Evolutionary conservation across 35 echinoderm and acorn worm genomes (phyloP).

Genomic region (Apostichopus californicus): DNA sequence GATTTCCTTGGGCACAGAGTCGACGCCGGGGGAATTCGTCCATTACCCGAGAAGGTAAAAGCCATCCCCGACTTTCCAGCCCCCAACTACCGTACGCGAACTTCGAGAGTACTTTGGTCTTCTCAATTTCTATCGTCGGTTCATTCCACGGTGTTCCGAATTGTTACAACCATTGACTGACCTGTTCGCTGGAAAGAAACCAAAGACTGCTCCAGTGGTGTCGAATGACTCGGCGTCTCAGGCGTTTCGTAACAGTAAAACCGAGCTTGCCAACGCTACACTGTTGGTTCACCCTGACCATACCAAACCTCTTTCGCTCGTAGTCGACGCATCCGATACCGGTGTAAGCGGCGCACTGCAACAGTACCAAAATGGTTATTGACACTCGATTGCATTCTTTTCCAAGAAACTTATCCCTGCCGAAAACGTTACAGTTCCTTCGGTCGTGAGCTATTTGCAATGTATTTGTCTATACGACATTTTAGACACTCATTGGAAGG

Average conservation of each 20-base stretch:
- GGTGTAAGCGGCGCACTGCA: slow-evolving; percentile 16
- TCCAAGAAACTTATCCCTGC: slow-evolving; percentile 49
- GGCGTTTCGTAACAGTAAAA: no score
- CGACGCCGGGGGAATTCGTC: no score
- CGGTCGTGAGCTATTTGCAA: slow-evolving; percentile 60
- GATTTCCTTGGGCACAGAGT: no score
- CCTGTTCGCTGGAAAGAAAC: slow-evolving; percentile 41
- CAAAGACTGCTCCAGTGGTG: background rate
- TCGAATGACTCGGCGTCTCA: slow-evolving; percentile 3
- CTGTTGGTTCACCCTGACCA: slow-evolving; percentile 29
- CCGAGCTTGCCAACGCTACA: no score
- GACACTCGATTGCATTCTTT: slow-evolving; percentile 66
- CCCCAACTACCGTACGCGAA: background rate
- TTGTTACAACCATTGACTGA: slow-evolving; percentile 64
- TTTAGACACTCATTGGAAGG: slow-evolving; percentile 51
- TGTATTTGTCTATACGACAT: slow-evolving; percentile 42
- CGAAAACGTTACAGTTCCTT: slow-evolving; percentile 66
- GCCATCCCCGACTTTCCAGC: slow-evolving; percentile 40
- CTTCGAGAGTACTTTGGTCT: slow-evolving; percentile 52
- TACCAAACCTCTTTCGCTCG: slow-evolving; percentile 30
- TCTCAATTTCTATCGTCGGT: slow-evolving; percentile 74
- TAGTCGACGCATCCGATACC: background rate
- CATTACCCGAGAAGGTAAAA: background rate
- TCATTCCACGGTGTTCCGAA: slow-evolving; percentile 54
- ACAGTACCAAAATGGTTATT: background rate